Conservation (phyloP, 2,888 invertebrate genomes). For the Galerucella pusilla region DNA sequence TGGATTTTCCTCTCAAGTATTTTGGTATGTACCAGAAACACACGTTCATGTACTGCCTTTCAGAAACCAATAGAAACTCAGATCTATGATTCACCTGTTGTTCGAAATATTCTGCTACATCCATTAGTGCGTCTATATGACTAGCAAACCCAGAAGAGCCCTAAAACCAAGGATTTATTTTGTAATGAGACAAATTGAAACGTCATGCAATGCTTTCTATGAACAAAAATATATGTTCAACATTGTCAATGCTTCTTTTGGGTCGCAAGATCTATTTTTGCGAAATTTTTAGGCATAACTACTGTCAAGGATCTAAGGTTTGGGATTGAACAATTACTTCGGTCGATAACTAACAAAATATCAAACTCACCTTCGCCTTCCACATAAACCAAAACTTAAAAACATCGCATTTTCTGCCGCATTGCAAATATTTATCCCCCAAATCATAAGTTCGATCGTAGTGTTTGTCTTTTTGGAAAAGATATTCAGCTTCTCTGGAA, state of each 20-base stretch:
- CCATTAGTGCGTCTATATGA: conserved; percentile 68
- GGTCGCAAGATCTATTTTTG: no score
- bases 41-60: conserved; percentile 75
- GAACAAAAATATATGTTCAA: no score
- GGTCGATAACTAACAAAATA: no score
- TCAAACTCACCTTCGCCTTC: conserved; percentile 70
- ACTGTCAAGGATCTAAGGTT: no score
- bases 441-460: conserved; percentile 67
- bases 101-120: conserved; percentile 65
- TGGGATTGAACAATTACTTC: no score
- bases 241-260: no score
- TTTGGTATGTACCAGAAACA: conserved; percentile 78
- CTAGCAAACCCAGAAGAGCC: conserved; percentile 67
- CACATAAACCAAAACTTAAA: conserved; percentile 80
- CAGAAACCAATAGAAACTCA: conserved; percentile 65
- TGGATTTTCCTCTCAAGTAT: conserved; percentile 61
- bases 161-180: conserved; percentile 47
- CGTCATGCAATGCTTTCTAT: no score
- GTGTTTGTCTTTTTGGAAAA: conserved; percentile 70
- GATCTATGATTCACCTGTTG: conserved; percentile 61
- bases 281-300: no score
- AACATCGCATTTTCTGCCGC: conserved; percentile 76
- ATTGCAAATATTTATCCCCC: conserved; percentile 75
- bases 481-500: conserved; percentile 67
- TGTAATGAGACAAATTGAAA: not conserved